phyloP scores from a whole-genome alignment of 2,113 vertebrate species.

The Cryptotis parvus region DNA sequence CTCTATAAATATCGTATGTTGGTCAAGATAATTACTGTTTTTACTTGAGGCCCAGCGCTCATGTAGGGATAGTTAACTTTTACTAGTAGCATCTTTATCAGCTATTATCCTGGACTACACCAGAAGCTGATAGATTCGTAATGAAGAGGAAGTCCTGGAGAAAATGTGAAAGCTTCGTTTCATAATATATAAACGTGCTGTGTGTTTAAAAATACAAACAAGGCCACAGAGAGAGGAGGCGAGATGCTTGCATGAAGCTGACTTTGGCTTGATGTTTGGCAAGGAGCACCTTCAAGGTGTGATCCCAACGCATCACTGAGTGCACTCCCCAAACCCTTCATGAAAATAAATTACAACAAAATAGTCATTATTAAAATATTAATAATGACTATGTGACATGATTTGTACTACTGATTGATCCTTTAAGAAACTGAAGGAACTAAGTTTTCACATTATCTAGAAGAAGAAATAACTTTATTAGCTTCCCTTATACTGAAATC shows the following conservation, averaged over 20 bases:
- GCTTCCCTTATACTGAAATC: not conserved
- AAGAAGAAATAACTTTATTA: conserved; percentile 4
- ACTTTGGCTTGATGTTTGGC: too few species aligned
- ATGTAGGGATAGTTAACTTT: not conserved
- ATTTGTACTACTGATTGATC: not conserved
- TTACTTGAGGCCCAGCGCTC: not conserved
- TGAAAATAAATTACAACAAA: not conserved
- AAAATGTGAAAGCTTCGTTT: not conserved
- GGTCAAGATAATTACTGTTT: not conserved
- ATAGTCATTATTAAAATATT: too few species aligned
- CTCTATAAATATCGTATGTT: not conserved
- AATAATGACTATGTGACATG: not conserved
- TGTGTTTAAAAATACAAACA: too few species aligned
- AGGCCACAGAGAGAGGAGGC: too few species aligned
- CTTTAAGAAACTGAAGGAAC: not conserved
- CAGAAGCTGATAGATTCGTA: not conserved
- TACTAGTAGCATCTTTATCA: not conserved
- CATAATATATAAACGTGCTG: too few species aligned
- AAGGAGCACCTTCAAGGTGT: too few species aligned
- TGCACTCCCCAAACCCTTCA: too few species aligned
- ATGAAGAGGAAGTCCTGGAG: not conserved
- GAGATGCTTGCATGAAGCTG: too few species aligned
- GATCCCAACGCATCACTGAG: too few species aligned
- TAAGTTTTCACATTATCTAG: not conserved
- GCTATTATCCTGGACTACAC: too few species aligned